Percentiles rank a stretch among this genome's conserved stretches.
Evolutionary conservation across 2,888 invertebrate genomes (phyloP).

Genomic region (Strigamia maritima): DNA sequence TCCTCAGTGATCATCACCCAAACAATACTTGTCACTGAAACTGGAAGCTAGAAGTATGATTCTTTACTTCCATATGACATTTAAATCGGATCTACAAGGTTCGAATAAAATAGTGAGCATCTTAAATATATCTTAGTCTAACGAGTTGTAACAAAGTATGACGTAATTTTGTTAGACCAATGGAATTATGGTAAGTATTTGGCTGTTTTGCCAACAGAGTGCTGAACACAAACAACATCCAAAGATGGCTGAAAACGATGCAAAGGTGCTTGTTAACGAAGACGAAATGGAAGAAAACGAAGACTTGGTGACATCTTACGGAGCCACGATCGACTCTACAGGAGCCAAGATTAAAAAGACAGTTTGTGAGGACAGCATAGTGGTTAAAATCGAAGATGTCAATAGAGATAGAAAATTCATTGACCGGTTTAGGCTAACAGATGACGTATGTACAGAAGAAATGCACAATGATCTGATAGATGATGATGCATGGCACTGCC

Average conservation of each 20-base stretch:
- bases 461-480: neutral
- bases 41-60: no score
- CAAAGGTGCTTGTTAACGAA: constrained; percentile 8
- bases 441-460: constrained; percentile 30
- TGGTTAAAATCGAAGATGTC: constrained; percentile 56
- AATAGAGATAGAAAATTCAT: constrained; percentile 41
- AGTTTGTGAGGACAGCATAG: constrained; percentile 58
- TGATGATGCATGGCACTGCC: constrained; percentile 23
- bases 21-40: no score
- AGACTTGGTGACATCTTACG: constrained; percentile 77
- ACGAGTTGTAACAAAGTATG: no score
- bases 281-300: constrained; percentile 65
- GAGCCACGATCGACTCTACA: constrained; percentile 62
- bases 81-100: no score
- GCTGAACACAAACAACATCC: no score
- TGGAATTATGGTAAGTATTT: no score
- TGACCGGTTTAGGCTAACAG: constrained; percentile 14
- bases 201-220: no score
- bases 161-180: no score
- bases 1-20: no score
- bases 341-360: constrained; percentile 54
- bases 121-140: no score
- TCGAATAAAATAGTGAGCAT: no score
- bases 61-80: no score
- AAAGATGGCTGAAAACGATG: constrained; percentile 29